phyloP scores from a whole-genome alignment of 92 coral and sea anemone genomes.

The Paragorgia papillata region DNA sequence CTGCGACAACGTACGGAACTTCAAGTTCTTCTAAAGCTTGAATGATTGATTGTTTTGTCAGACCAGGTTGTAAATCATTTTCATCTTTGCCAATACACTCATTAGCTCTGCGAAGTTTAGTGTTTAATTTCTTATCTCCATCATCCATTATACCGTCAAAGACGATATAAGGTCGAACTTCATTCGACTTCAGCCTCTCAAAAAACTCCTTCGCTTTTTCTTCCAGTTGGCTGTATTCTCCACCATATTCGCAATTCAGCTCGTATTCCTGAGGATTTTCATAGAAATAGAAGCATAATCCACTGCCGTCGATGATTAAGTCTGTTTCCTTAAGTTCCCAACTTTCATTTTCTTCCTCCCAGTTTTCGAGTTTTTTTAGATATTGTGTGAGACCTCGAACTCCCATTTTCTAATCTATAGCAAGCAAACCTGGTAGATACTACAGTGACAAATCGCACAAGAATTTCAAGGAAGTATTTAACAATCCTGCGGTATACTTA shows the following conservation, averaged over 20 bases:
- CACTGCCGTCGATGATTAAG: constrained; percentile 77
- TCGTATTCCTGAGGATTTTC: too few species aligned
- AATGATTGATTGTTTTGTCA: too few species aligned
- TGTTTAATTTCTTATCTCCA: too few species aligned
- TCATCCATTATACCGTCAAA: constrained; percentile 76
- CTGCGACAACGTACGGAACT: not conserved
- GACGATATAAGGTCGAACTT: constrained; percentile 66
- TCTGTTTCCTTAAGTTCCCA: constrained; percentile 61
- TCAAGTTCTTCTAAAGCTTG: not conserved
- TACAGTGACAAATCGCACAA: too few species aligned
- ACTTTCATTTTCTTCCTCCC: constrained; percentile 4
- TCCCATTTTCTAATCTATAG: too few species aligned
- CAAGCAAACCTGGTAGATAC: too few species aligned
- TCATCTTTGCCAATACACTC: too few species aligned
- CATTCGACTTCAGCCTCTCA: constrained; percentile 49
- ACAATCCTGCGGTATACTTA: too few species aligned
- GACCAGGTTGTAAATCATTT: too few species aligned
- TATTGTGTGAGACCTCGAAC: constrained; percentile 72
- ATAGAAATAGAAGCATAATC: constrained; percentile 62
- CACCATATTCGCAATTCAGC: constrained; percentile 71
- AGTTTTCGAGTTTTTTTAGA: constrained; percentile 50
- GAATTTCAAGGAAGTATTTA: too few species aligned
- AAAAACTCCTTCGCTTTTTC: constrained; percentile 61
- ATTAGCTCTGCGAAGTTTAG: too few species aligned
- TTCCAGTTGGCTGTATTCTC: constrained; percentile 72